These are phyloP conservation scores for Chelonia mydas DNA, from an alignment of 2,797 vertebrate species.

Conservation along the genomic window DNA sequence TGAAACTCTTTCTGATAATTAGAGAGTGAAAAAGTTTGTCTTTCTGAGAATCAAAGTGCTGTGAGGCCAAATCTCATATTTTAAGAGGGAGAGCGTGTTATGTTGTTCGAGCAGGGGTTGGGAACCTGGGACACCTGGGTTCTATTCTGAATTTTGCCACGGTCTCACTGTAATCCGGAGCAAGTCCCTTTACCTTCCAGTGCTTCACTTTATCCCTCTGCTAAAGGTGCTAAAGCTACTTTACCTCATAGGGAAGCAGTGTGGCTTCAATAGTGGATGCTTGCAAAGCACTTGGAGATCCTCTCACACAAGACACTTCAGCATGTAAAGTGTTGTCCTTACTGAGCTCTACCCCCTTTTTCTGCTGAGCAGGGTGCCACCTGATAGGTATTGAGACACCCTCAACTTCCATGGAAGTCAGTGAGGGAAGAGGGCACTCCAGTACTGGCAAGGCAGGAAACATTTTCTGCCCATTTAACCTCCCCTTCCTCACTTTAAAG, in stretches of 20 bases:
- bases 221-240: not conserved
- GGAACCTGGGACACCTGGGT: not conserved
- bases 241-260: not conserved
- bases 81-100: not conserved
- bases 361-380: not conserved
- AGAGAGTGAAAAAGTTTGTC: not conserved
- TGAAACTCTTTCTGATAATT: not conserved
- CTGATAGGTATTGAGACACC: not conserved
- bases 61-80: not conserved
- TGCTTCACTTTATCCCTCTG: not conserved
- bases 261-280: not conserved
- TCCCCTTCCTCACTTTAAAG: not conserved
- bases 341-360: not conserved
- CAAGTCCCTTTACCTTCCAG: not conserved
- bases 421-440: not conserved
- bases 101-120: not conserved
- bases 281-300: not conserved
- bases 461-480: not conserved
- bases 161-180: not conserved
- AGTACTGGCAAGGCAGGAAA: too few species aligned
- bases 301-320: not conserved
- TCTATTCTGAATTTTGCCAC: not conserved
- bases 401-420: not conserved
- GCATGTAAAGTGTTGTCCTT: not conserved
- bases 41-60: not conserved